Base-by-base conservation (phyloP, 2,113 vertebrate genomes). In the Zosterops borbonicus region DNA sequence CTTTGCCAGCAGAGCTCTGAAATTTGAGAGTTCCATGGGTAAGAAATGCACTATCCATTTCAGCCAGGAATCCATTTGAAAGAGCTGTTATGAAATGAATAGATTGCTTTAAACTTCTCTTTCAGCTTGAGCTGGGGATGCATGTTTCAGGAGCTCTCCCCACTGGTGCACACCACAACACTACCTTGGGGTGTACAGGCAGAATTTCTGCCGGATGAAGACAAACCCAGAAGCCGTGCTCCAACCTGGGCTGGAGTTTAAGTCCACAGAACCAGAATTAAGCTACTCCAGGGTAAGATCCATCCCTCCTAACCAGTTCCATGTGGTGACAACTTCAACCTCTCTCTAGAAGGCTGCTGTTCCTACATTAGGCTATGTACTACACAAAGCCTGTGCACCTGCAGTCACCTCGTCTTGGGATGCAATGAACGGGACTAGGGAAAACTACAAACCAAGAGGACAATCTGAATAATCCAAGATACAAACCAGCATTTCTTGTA, bases 361-460 rank as follows among this genome's bases (percentile, higher is more conserved):
- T 90, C 31, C 67, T 59, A 22, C 0, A 0, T 7, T 11, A 60
- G 31, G 28, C 28, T 39, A 42, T 2, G 7, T 8, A 14, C 28
- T 35, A 42, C 0, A 0, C 6, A 14, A 82, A 79, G 29, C 12
- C 21, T 59, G 24, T 3, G 3, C 0, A 5, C 16, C 53, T 60
- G 24, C 1, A 23, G 41, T 56, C 42, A 33, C 12, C 28, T 58
- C 46, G 44, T 67, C 64, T 52, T 2, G 0, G 58, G 44, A 64
- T 5, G 4, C 27, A 42, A 29, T 21, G 14, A 82, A 55, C 0
- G 0, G 74, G 46, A 44, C 41, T 29, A 75, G 31, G 44, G 20
- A 24, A 83, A 94, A 70, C 41, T 28, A 71, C 37, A 90, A 77
- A 33, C 33, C 23, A 82, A n/a, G 29, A 80, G 19, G 28, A 77